Conservation (phyloP, 2,113 vertebrate species). For the Lepidothrix coronata region DNA sequence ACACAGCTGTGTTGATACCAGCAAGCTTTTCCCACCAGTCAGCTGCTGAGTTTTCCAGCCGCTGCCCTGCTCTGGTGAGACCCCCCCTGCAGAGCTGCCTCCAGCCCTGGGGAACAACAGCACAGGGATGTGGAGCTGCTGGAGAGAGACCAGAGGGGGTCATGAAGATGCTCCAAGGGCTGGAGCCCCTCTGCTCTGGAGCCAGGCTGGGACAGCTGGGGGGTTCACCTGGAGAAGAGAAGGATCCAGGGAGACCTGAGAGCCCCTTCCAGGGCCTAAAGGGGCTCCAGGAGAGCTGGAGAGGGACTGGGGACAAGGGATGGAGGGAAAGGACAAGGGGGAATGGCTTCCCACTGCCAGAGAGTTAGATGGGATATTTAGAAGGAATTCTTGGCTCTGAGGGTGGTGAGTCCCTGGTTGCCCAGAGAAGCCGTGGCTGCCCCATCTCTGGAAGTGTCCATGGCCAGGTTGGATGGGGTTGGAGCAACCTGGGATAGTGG, state of each 20-base stretch:
- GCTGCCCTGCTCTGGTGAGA: background rate
- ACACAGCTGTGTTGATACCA: background rate
- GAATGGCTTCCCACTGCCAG: background rate
- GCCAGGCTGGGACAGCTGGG: background rate
- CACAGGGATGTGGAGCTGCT: background rate
- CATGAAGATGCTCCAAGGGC: background rate
- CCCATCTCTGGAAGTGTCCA: background rate
- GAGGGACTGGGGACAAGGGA: background rate
- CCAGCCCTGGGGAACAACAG: background rate
- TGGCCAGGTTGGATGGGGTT: accelerated
- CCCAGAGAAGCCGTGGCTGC: background rate
- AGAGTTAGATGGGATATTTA: background rate
- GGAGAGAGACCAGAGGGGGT: background rate
- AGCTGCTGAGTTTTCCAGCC: accelerated
- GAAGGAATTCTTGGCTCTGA: background rate
- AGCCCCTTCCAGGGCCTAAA: background rate
- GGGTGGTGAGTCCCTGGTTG: background rate
- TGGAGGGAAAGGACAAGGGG: background rate
- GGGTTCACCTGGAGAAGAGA: background rate
- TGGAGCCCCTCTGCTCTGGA: background rate
- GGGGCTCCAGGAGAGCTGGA: background rate
- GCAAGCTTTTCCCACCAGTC: background rate
- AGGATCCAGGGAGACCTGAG: background rate
- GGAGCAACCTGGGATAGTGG: accelerated
- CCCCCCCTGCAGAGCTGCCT: background rate